phyloP scores from a whole-genome alignment of 2,888 invertebrate genomes.

The Serripes groenlandicus region DNA sequence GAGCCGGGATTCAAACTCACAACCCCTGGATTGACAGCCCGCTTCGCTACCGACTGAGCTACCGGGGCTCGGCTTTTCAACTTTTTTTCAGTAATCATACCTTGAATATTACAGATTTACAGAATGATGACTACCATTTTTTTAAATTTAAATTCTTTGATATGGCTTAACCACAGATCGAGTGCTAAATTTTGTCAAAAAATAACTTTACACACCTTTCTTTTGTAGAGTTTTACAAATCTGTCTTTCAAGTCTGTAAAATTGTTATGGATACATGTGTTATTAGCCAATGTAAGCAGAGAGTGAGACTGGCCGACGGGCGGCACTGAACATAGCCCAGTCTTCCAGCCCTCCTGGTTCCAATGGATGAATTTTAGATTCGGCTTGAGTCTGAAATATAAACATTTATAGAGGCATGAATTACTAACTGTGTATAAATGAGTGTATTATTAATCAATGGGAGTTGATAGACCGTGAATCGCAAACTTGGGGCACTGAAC shows the following conservation, averaged over 20 bases:
- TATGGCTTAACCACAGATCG: background rate
- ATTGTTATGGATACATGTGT: slow-evolving; percentile 86
- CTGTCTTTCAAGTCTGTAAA: slow-evolving; percentile 84
- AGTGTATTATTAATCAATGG: no score
- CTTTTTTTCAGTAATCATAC: no score
- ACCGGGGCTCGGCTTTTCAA: no score
- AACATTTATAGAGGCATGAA: no score
- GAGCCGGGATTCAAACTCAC: no score
- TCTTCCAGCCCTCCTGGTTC: slow-evolving; percentile 87
- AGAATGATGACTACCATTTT: no score
- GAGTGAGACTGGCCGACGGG: slow-evolving; percentile 86
- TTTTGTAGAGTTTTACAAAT: slow-evolving; percentile 85
- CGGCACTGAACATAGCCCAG: slow-evolving; percentile 86
- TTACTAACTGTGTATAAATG: no score
- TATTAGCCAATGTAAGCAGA: slow-evolving; percentile 86
- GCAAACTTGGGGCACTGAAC: no score
- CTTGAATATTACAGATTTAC: no score
- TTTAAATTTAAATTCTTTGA: background rate
- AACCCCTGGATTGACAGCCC: no score
- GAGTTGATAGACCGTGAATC: no score
- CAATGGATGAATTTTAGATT: slow-evolving; percentile 86
- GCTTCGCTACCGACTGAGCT: no score
- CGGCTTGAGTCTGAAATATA: slow-evolving; percentile 80
- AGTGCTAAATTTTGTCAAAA: background rate
- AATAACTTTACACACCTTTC: slow-evolving; percentile 83